These are phyloP conservation scores for Ips typographus DNA, from an alignment of 1,140 invertebrate genomes.

Conservation along the genomic window DNA sequence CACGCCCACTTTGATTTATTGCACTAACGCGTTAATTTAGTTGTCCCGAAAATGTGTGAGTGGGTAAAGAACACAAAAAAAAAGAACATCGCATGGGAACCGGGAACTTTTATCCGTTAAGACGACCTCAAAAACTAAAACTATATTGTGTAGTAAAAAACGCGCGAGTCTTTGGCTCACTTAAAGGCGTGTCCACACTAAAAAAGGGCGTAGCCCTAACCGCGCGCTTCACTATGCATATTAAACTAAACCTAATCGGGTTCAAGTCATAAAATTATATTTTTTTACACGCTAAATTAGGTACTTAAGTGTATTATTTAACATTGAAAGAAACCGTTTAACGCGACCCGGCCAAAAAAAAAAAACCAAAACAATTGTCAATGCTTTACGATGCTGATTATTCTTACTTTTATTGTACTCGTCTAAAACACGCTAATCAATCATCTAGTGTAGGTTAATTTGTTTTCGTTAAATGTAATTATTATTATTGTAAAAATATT, in stretches of 20 bases:
- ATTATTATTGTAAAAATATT: neutral
- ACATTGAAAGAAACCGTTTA: neutral
- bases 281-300: constrained; percentile 31
- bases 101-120: too few species aligned
- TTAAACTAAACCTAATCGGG: constrained; percentile 3
- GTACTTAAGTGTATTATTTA: constrained; percentile 19
- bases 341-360: too few species aligned
- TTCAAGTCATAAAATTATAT: constrained; percentile 7
- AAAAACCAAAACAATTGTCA: neutral
- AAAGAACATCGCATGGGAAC: too few species aligned
- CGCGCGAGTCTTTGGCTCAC: too few species aligned
- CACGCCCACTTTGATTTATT: too few species aligned
- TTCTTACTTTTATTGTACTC: constrained; percentile 10
- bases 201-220: too few species aligned
- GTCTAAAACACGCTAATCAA: constrained; percentile 5
- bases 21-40: too few species aligned
- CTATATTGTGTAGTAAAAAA: too few species aligned
- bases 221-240: neutral
- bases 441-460: neutral
- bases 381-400: neutral
- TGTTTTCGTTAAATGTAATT: neutral
- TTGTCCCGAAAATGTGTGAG: too few species aligned
- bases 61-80: too few species aligned
- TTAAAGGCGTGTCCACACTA: too few species aligned
- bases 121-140: too few species aligned